Evolutionary conservation across 2,797 vertebrate species (phyloP), one percentile per base, ranked within the genome.

Genomic region (Pseudocheirus occidentalis): DNA sequence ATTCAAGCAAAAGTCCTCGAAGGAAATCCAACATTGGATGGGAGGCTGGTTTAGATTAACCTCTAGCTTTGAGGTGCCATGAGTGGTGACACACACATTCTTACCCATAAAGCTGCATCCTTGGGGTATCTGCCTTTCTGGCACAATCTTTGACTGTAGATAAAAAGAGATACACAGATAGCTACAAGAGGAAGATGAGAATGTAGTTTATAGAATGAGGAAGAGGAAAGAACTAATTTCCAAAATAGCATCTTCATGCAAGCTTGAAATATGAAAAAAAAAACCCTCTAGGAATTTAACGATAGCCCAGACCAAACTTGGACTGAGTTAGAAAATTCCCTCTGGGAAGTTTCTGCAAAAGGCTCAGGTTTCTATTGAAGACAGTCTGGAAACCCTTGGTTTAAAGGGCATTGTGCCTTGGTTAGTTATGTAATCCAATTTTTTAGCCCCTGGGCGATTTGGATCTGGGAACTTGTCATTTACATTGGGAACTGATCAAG

Each of bases 401-500:
- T 87, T 87, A 27, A 59, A 73, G 56, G 27, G 21, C 21, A 56
- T 13, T 16, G 3, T 92, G 27, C 16, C 10, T 46, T 52, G 2
- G 7, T 90, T 55, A 93, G 1, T 94, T 89, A 56, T 46, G 18
- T 27, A 87, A 87, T 87, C 40, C 21, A 10, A 24, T 87, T 46
- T 54, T 87, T 87, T 21, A 87, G 73, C 24, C 18, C 18, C 73
- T 50, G 73, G 2, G 40, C 21, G 3, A 87, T 54, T 93, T 53
- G 87, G 52, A 50, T 59, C n/a, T 94, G 54, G 40, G n/a, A 93
- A 91, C 40, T 92, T 55, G 1, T 73, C 62, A 11, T 56, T 93
- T 91, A 94, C 34, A 93, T 93, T 94, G 91, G n/a, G 21, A 94
- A 91, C 56, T 94, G 11, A 89, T 89, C 91, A 92, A 14, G 56